Percentiles rank a stretch among this genome's conserved stretches.
These are phyloP conservation scores for Pantherophis guttatus DNA, from an alignment of 2,113 vertebrate species.

Conservation along the genomic window DNA sequence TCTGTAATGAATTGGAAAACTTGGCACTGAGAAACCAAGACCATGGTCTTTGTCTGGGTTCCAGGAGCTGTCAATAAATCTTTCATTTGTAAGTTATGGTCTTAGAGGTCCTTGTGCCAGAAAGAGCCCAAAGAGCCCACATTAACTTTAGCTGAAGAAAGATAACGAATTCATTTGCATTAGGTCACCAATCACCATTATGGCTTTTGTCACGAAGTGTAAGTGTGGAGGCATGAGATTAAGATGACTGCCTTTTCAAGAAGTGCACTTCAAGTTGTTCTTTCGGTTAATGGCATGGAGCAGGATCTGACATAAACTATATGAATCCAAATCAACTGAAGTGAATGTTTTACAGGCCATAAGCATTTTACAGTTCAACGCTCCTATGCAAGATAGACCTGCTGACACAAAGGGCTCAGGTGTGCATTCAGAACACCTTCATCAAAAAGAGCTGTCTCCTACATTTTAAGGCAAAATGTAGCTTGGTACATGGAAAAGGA, in stretches of 20 bases:
- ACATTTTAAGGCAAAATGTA: background rate
- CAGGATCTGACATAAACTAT: background rate
- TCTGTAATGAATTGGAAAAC: slow-evolving; percentile 48
- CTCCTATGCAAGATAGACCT: background rate
- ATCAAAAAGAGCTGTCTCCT: background rate
- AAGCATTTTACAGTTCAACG: background rate
- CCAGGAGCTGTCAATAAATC: slow-evolving; percentile 44
- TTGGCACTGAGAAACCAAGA: slow-evolving; percentile 43
- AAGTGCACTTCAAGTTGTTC: background rate
- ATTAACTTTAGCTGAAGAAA: slow-evolving; percentile 21
- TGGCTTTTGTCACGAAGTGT: too few relatives aligned
- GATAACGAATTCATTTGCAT: slow-evolving; percentile 7
- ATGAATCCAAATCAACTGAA: background rate
- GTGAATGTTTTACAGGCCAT: background rate
- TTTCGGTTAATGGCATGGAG: background rate
- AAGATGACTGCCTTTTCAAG: background rate
- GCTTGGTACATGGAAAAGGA: background rate
- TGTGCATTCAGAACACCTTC: background rate
- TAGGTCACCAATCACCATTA: background rate
- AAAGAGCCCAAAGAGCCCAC: background rate
- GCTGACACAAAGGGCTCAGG: background rate
- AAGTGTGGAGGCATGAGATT: background rate
- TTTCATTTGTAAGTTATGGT: slow-evolving; percentile 41
- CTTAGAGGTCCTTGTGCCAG: slow-evolving; percentile 5
- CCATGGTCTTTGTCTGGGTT: slow-evolving; percentile 24